Conservation (phyloP, 2,113 vertebrate species). For the Eretmochelys imbricata region DNA sequence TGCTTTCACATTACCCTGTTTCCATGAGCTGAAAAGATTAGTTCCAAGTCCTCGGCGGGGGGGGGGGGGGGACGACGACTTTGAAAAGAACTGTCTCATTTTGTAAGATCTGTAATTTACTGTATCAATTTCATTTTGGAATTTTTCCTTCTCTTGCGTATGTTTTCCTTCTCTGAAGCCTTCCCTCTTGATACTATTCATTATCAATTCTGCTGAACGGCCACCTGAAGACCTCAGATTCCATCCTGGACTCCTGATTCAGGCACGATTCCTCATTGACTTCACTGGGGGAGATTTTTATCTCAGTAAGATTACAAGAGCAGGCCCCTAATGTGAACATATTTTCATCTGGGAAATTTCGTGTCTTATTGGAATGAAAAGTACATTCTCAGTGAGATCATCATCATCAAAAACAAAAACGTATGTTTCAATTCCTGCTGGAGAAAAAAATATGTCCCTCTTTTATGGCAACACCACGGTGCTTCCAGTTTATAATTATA, state of each 20-base stretch:
- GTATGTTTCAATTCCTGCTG: background rate
- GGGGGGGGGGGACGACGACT: background rate
- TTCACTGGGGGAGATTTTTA: background rate
- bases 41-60: background rate
- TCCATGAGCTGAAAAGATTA: background rate
- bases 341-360: background rate
- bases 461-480: background rate
- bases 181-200: background rate
- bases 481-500: background rate
- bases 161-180: background rate
- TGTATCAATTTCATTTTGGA: background rate
- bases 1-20: background rate
- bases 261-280: background rate
- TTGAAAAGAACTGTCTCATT: background rate
- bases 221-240: background rate
- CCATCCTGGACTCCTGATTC: conserved; percentile 5
- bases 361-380: background rate
- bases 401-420: background rate
- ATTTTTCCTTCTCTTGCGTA: background rate
- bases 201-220: conserved; percentile 4
- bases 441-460: background rate
- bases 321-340: background rate
- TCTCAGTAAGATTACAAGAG: background rate
- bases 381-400: background rate
- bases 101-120: background rate